phyloP scores from a whole-genome alignment of 2,888 invertebrate genomes.

The Geotrupes spiniger region DNA sequence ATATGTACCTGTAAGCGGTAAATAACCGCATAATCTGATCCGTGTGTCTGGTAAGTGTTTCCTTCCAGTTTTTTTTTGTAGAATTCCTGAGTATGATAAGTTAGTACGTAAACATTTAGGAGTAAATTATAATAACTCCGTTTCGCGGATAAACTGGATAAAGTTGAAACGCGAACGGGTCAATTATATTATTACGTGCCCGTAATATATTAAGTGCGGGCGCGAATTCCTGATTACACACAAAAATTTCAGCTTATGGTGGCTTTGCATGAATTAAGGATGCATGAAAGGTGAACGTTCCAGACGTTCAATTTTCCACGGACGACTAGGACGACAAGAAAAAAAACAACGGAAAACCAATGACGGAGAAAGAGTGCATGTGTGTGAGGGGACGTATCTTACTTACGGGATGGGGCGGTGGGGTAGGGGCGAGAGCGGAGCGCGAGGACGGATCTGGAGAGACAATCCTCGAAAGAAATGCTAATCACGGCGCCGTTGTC shows the following conservation, averaged over 20 bases:
- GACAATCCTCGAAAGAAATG: conserved; percentile 39
- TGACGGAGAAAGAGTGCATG: conserved; percentile 11
- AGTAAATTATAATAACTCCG: background rate
- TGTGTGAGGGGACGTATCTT: background rate
- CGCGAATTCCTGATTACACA: conserved; percentile 1
- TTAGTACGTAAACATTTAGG: background rate
- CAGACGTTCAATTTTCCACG: conserved; percentile 2
- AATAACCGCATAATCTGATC: no score
- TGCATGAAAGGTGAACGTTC: conserved; percentile 5
- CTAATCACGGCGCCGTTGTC: conserved; percentile 39
- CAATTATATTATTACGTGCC: conserved; percentile 10
- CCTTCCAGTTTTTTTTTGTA: no score
- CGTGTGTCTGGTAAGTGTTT: no score
- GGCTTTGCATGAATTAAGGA: conserved; percentile 5
- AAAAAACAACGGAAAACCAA: no score
- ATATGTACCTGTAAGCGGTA: no score
- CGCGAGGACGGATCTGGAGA: conserved; percentile 23
- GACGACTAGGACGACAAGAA: no score
- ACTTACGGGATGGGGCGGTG: no score
- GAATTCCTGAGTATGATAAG: no score
- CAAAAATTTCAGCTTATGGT: conserved; percentile 3
- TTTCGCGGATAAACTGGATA: background rate
- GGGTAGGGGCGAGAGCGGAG: conserved; percentile 1
- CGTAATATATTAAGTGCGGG: conserved; percentile 1
- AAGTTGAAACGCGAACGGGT: conserved; percentile 3